phyloP scores from a whole-genome alignment of 2,888 invertebrate genomes.

The Microctonus hyperodae region DNA sequence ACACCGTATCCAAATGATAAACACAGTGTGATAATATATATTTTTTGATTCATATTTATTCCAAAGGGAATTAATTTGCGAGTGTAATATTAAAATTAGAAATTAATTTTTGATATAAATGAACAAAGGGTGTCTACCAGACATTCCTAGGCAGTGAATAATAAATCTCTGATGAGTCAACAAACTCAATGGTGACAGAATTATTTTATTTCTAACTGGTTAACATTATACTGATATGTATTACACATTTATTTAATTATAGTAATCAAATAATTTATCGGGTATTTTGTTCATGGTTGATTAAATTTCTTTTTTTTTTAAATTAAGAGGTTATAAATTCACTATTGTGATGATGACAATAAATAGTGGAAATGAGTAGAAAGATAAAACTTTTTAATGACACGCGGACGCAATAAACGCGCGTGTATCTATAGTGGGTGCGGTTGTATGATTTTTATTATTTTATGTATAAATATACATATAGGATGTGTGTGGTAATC shows the following conservation, averaged over 20 bases:
- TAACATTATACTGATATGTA: constrained; percentile 7
- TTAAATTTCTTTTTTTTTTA: not conserved
- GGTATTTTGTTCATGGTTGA: not conserved
- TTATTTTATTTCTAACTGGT: not conserved
- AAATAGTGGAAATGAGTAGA: not conserved
- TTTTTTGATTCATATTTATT: constrained; percentile 15
- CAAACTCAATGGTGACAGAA: constrained; percentile 27
- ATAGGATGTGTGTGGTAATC: too few relatives aligned
- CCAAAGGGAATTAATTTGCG: too few relatives aligned
- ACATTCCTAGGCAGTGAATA: constrained; percentile 35
- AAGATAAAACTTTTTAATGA: too few relatives aligned
- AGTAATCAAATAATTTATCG: not conserved
- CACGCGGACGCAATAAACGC: constrained; percentile 23
- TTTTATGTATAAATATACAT: too few relatives aligned
- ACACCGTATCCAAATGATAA: constrained; percentile 24
- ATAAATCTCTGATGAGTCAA: constrained; percentile 29
- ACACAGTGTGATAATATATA: constrained; percentile 28
- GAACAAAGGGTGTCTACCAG: not conserved
- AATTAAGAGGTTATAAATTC: not conserved
- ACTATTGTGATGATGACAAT: not conserved
- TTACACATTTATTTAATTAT: not conserved
- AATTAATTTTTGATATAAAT: not conserved
- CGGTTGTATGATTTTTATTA: constrained; percentile 34
- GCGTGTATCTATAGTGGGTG: constrained; percentile 30
- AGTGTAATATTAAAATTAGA: not conserved